Conservation (phyloP, 2,113 vertebrate species). For the Brevimyrus niger region DNA sequence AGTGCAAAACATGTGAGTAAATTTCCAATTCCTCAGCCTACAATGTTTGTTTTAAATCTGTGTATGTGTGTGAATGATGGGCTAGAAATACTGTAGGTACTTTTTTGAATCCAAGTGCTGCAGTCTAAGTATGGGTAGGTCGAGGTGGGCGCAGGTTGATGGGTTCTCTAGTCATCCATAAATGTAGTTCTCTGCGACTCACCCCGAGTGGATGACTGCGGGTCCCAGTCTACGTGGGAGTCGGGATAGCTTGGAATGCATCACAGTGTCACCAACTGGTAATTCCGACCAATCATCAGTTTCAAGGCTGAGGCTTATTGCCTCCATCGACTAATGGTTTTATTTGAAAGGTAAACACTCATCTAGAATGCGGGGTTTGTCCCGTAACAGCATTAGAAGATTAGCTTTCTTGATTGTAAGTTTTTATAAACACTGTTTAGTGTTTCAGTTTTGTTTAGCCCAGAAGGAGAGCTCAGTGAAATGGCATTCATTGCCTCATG, state of each 20-base stretch:
- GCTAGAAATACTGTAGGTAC: not conserved
- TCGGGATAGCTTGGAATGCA: not conserved
- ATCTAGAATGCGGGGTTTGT: not conserved
- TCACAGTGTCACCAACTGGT: not conserved
- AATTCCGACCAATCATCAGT: not conserved
- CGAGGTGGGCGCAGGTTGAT: not conserved
- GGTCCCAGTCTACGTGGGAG: not conserved
- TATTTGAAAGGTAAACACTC: not conserved
- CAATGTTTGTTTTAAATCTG: not conserved
- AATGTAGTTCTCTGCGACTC: not conserved
- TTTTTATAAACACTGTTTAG: not conserved
- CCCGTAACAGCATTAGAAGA: not conserved
- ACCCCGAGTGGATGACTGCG: not conserved
- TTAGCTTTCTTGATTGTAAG: not conserved
- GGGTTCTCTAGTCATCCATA: not conserved
- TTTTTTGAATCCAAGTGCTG: not conserved
- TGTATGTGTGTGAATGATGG: not conserved
- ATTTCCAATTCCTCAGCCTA: not conserved
- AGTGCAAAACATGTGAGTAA: not conserved
- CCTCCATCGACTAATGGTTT: not conserved
- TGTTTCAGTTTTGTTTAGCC: not conserved
- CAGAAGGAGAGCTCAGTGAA: not conserved
- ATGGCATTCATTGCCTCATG: not conserved
- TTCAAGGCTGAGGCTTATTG: not conserved
- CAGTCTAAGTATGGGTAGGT: not conserved